A percentile compares a stretch with the other conserved stretches of the same genome.
These are phyloP conservation scores for Machaerirhynchus nigripectus DNA, from an alignment of 2,113 vertebrate species.

Conservation along the genomic window DNA sequence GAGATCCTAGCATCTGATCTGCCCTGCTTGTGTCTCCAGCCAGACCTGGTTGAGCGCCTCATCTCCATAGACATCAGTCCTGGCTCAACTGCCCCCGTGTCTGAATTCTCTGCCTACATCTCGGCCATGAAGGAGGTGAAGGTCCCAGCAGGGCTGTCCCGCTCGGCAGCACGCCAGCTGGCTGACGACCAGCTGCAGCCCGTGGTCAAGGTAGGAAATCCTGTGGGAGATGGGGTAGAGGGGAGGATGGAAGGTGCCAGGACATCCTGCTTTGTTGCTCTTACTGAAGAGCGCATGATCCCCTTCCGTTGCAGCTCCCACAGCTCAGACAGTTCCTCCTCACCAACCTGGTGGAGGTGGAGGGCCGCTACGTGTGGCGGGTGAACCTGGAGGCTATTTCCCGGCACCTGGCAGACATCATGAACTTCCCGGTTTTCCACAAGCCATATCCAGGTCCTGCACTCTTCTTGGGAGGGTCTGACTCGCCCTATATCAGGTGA, in stretches of 20 bases:
- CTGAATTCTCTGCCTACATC: conserved; percentile 78
- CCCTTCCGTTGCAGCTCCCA: conserved; percentile 64
- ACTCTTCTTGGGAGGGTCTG: conserved; percentile 89
- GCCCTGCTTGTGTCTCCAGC: conserved; percentile 68
- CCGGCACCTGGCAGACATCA: conserved; percentile 77
- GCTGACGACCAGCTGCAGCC: conserved; percentile 83
- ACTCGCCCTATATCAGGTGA: conserved; percentile 89
- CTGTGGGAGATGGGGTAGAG: neutral
- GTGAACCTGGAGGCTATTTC: conserved; percentile 89
- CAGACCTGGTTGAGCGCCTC: conserved; percentile 86
- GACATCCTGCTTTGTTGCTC: neutral
- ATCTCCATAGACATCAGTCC: conserved; percentile 91
- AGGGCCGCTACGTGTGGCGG: conserved; percentile 83
- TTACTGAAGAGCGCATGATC: accelerated
- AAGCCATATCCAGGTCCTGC: conserved; percentile 80
- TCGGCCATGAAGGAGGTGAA: conserved; percentile 82
- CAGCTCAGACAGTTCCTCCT: conserved; percentile 88
- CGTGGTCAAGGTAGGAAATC: conserved; percentile 75
- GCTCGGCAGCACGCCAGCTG: conserved; percentile 84
- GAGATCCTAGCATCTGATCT: neutral
- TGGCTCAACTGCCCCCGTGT: conserved; percentile 6
- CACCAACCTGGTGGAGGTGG: conserved; percentile 87
- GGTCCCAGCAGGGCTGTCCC: conserved; percentile 78
- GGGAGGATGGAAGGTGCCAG: neutral
- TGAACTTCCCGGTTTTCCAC: conserved; percentile 81